Evolutionary conservation across 2,888 invertebrate species (phyloP).

Genomic region (Portevinia maculata): DNA sequence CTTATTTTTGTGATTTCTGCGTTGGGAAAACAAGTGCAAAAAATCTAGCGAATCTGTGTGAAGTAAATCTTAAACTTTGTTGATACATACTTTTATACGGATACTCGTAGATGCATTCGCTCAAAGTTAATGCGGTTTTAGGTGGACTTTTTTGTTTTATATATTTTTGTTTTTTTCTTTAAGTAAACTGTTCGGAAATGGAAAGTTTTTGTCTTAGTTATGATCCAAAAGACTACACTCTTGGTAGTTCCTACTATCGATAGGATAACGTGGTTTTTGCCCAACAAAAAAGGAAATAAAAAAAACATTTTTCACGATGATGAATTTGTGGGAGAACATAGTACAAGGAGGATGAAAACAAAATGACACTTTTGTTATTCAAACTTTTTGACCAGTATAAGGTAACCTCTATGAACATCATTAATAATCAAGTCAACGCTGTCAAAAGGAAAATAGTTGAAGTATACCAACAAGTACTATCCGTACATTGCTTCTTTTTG

Average conservation of each 20-base stretch:
- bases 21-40: conserved; percentile 5
- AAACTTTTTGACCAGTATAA: conserved; percentile 51
- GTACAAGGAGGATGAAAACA: conserved; percentile 24
- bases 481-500: not conserved
- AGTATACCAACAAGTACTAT: conserved; percentile 11
- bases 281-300: not conserved
- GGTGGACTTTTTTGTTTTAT: conserved; percentile 11
- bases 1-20: conserved; percentile 32
- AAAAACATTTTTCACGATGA: conserved; percentile 18
- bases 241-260: conserved; percentile 8
- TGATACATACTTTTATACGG: conserved; percentile 49
- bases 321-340: not conserved
- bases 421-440: conserved; percentile 43
- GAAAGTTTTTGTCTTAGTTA: conserved; percentile 3
- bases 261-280: not conserved
- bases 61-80: conserved; percentile 58
- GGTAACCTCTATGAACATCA: conserved; percentile 33
- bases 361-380: conserved; percentile 33
- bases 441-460: conserved; percentile 18
- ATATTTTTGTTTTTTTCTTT: conserved; percentile 15
- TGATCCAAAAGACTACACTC: conserved; percentile 27
- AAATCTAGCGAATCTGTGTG: conserved; percentile 4
- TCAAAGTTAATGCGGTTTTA: conserved; percentile 46
- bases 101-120: conserved; percentile 52
- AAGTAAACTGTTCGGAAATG: too few relatives aligned